These are phyloP conservation scores for Eupsittula cactorum DNA, from an alignment of 2,113 vertebrate species.

Conservation along the genomic window DNA sequence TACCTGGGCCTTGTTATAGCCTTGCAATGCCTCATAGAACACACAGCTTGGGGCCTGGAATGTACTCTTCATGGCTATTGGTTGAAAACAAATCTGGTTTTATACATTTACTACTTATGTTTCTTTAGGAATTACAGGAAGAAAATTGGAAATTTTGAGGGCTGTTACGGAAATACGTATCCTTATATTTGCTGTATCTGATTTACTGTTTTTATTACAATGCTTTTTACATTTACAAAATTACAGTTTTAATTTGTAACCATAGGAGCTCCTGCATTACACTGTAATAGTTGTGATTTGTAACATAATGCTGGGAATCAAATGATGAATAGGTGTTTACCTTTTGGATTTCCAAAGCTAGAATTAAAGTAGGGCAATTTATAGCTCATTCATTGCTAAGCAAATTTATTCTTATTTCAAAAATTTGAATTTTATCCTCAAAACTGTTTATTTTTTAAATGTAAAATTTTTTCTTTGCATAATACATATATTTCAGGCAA, in stretches of 20 bases:
- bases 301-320: neutral
- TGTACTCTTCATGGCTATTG: neutral
- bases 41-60: neutral
- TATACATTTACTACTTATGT: constrained; percentile 52
- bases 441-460: neutral
- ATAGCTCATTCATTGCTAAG: neutral
- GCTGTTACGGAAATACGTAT: constrained; percentile 97
- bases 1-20: neutral
- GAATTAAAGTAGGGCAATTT: neutral
- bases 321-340: neutral
- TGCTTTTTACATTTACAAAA: constrained; percentile 1
- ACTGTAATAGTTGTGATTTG: constrained; percentile 22
- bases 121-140: constrained; percentile 76
- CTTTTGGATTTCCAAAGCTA: neutral
- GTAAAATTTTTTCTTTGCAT: neutral
- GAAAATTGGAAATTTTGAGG: constrained; percentile 76
- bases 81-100: constrained; percentile 16
- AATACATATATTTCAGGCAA: neutral
- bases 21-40: neutral
- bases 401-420: neutral
- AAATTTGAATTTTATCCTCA: neutral
- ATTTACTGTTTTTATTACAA: neutral
- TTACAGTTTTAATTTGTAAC: neutral
- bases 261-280: neutral
- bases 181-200: constrained; percentile 73